Evolutionary conservation across 2,113 vertebrate genomes (phyloP), one percentile per base, ranked within the genome.

Genomic region (Thamnaconus septentrionalis): DNA sequence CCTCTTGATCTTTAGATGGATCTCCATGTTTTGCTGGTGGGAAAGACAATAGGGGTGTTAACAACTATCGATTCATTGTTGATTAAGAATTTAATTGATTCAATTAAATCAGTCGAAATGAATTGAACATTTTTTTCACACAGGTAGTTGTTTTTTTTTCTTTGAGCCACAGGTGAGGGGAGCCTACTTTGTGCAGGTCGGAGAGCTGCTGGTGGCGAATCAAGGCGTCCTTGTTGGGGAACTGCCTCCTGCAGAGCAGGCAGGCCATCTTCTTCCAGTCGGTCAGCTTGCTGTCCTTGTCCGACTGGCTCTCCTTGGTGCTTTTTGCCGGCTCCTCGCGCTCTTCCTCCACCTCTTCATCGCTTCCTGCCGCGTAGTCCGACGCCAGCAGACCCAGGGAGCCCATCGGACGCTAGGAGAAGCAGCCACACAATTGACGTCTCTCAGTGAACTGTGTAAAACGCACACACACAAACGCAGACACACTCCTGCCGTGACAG

Each of bases 261-360:
- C 96, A 98, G 61, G 96, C 96, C 91, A 98, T 93, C 84, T 98
- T 98, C 83, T 95, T 98, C 96, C 96, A 98, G 92, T 98, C 96
- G 0, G 96, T 98, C 83, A 98, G 90, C 81, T 93, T 95, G 80
- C 94, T 95, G 0, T 96, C 95, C 0, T 87, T 92, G 12, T 86
- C 92, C 11, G 92, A 76, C 64, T 90, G 93, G 46, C 87, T 87
- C 7, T 83, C 86, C 0, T 64, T 84, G 61, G 73, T 71, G 64
- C 88, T 90, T 59, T 89, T 92, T 4, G 87, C 44, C 2, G 86
- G 83, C 7, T 95, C 93, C 39, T 95, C 92, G n/a, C 95, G 94
- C 8, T 96, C 95, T 42, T 97, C 96, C 62, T 97, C 94, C 57
- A 95, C 94, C 56, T 99, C 96, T 1, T 98, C 97, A 75, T 98